Percentiles rank a stretch among this genome's conserved stretches.
These are phyloP conservation scores for Scomber japonicus DNA, from an alignment of 2,113 vertebrate genomes.

Conservation along the genomic window DNA sequence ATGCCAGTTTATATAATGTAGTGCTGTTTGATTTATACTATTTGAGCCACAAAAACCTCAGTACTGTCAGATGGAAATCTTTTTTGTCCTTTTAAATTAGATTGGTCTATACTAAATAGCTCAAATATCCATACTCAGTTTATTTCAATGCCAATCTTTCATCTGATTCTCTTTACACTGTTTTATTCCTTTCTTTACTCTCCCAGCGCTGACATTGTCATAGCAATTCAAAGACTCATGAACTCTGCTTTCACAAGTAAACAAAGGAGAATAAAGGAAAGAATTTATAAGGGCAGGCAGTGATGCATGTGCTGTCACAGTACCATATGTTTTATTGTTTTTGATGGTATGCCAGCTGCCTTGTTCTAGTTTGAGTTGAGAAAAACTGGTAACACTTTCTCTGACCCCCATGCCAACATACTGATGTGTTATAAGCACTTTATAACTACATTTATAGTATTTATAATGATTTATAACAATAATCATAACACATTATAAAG, in stretches of 20 bases:
- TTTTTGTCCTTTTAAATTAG: background rate
- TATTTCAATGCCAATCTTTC: background rate
- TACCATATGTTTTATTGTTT: slow-evolving; percentile 69
- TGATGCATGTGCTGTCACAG: slow-evolving; percentile 67
- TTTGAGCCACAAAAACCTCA: background rate
- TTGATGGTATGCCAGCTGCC: slow-evolving; percentile 70
- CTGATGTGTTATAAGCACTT: too few relatives aligned
- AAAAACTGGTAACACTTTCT: slow-evolving; percentile 23
- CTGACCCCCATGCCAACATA: too few relatives aligned
- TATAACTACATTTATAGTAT: too few relatives aligned
- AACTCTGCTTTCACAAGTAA: slow-evolving; percentile 38
- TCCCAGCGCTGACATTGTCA: slow-evolving; percentile 32
- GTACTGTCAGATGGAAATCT: background rate
- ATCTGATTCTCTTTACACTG: slow-evolving; percentile 10
- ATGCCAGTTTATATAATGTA: background rate
- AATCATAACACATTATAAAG: too few relatives aligned
- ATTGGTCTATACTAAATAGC: background rate
- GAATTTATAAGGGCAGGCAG: slow-evolving; percentile 42
- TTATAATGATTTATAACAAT: too few relatives aligned
- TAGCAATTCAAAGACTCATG: slow-evolving; percentile 41
- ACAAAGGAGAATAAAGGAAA: slow-evolving; percentile 50
- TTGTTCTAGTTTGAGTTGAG: slow-evolving; percentile 52
- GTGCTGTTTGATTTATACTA: background rate
- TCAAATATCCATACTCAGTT: background rate
- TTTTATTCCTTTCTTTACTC: slow-evolving; percentile 20